Base-by-base conservation (phyloP, 2,888 invertebrate genomes). In the Orthosia cruda region DNA sequence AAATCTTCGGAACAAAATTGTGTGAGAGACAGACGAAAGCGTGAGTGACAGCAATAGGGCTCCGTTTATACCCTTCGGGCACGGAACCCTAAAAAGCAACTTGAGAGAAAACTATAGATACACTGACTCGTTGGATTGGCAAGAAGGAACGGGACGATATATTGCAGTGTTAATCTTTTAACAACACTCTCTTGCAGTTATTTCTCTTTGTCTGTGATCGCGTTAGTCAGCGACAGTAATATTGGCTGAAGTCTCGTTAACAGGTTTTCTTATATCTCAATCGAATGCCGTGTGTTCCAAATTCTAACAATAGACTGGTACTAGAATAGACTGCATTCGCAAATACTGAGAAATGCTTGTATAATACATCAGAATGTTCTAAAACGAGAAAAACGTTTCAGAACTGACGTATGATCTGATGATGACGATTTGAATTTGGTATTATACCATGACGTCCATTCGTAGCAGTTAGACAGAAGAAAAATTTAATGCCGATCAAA, bases 181-280 rank as follows among this genome's bases (percentile, higher is more conserved):
- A 45, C 18, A 18, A 32, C 12, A 13, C 16, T 47, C 23, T 77
- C 12, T 20, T 69, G 54, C 11, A 68, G 23, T 76, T 45, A 50
- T 57, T 65, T 49, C 47, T 32, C 26, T 49, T 13, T 50, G 15
- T 74, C 40, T 32, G n/a, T 47, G 23, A 23, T 47, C 59, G 20
- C 15, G 70, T 86, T 86, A 86, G 73, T 86, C 87, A 81, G 66
- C 18, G 54, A 13, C 64, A 69, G 13, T 67, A 58, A 87, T n/a
- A n/a, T n/a, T n/a, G 62, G 57, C 71, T 72, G 61, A 77, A 59
- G 74, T 74, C 64, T 77, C 20, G 50, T 85, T 79, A 83, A 77
- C 80, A 50, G 63, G 73, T 80, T 87, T 76, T 50, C 77, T 74
- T 61, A 88, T 82, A 77, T 83, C 79, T 88, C 79, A 78, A 84